Evolutionary conservation across 1,140 invertebrate species (phyloP), one percentile per base, ranked within the genome.

Genomic region (Caenorhabditis latens): DNA sequence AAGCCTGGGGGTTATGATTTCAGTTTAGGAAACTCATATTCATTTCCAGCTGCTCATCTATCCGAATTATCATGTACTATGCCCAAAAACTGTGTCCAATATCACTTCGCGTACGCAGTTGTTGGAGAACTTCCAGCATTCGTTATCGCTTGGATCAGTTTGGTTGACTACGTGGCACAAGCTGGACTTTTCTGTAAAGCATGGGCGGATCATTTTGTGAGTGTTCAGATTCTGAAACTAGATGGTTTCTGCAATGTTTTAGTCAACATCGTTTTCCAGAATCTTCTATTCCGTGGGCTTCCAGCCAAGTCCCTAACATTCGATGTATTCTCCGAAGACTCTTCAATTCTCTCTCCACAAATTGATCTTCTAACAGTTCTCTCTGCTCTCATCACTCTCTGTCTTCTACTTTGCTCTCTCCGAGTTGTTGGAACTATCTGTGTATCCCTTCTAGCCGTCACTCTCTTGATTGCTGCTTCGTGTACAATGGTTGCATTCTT

Each of bases 401-500:
- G 83, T 65, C 57, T 58, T 50, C 50, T 85, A 8, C 55, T 48
- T 50, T 50, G 55, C 16, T 88, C 43, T 84, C 53, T 89, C 57
- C 84, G 90, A 86, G 89, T 89, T 32, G 84, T 89, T 43, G 85
- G 67, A 21, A 86, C 85, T 0, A 61, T 89, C 0, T 61, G 82
- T 42, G 79, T 89, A 11, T 88, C 83, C 19, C 79, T 89, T 21
- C 79, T 89, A n/a, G 48, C 79, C n/a, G 71, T 89, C 11, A 83
- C 89, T 42, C 57, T 85, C 3, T 58, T 89, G 9, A 85, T 89
- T 42, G 58, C 90, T 21, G 55, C 83, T 61, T 86, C 83, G 8
- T 89, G 87, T 48, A 89, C 87, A 50, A 84, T 89, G 71, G 89
- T 89, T 3, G 82, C 86, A 19, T 86, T 89, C 85, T 89, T 89